Evolutionary conservation across 2,113 vertebrate genomes (phyloP).

Genomic region (Salminus brasiliensis): DNA sequence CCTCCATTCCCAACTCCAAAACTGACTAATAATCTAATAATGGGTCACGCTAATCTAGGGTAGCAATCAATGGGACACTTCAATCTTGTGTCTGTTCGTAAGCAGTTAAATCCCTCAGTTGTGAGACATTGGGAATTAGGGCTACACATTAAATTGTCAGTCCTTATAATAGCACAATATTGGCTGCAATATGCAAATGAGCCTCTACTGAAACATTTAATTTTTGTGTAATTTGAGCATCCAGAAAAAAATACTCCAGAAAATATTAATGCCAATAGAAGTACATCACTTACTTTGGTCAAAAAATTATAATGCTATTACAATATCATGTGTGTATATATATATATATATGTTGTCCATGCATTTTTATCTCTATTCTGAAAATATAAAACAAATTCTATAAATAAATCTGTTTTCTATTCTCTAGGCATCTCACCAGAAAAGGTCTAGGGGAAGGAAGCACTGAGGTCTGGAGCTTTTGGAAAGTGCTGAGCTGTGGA

Average conservation of each 20-base stretch:
- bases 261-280: too few species aligned
- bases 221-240: too few species aligned
- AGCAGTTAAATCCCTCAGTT: neutral
- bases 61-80: neutral
- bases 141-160: too few species aligned
- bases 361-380: too few species aligned
- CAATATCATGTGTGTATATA: too few species aligned
- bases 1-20: neutral
- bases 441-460: neutral
- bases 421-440: neutral
- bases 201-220: too few species aligned
- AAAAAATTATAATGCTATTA: too few species aligned
- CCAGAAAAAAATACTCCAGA: too few species aligned
- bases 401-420: neutral
- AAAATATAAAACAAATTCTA: neutral
- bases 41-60: neutral
- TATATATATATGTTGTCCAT: too few species aligned
- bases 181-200: too few species aligned
- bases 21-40: neutral
- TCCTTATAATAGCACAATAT: too few species aligned
- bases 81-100: neutral
- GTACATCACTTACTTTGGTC: too few species aligned
- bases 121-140: neutral
- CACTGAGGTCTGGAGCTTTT: neutral
- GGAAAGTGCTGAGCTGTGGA: conserved; percentile 3